These are phyloP conservation scores for Diachasmimorpha longicaudata DNA, from an alignment of 1,140 invertebrate species.

Conservation along the genomic window DNA sequence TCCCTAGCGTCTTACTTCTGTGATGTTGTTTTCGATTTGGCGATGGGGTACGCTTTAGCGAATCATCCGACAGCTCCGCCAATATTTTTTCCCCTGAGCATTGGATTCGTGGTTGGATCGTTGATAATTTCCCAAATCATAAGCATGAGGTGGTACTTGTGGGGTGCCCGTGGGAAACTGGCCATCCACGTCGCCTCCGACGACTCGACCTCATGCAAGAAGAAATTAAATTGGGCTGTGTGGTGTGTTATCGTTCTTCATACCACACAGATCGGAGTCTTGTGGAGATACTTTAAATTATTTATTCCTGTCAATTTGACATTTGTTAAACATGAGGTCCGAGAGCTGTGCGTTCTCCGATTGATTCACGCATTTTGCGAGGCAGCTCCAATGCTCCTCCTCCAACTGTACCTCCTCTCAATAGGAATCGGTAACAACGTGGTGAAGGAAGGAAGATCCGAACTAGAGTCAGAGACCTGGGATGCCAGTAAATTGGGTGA, in stretches of 20 bases:
- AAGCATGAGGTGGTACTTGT: constrained; percentile 59
- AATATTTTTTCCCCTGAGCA: constrained; percentile 69
- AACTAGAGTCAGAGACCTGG: constrained; percentile 28
- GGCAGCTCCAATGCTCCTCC: constrained; percentile 83
- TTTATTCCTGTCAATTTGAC: constrained; percentile 85
- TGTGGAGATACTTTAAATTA: constrained; percentile 89
- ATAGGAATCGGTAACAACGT: constrained; percentile 50
- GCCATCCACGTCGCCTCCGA: constrained; percentile 33
- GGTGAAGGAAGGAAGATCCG: constrained; percentile 29
- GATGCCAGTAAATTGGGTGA: constrained; percentile 68
- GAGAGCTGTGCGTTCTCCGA: constrained; percentile 78
- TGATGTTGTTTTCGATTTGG: constrained; percentile 87
- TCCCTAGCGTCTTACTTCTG: constrained; percentile 91
- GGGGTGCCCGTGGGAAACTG: constrained; percentile 58
- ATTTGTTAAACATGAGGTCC: constrained; percentile 77
- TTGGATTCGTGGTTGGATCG: constrained; percentile 73
- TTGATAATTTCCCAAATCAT: constrained; percentile 74
- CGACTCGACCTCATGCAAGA: constrained; percentile 32
- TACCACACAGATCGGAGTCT: constrained; percentile 79
- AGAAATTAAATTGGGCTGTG: constrained; percentile 54
- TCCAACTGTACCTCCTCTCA: constrained; percentile 82
- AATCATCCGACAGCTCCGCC: constrained; percentile 65
- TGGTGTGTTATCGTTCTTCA: constrained; percentile 72
- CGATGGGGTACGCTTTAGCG: constrained; percentile 82
- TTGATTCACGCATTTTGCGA: constrained; percentile 87